phyloP scores from a whole-genome alignment of 2,888 invertebrate genomes.

The Agelastica alni region DNA sequence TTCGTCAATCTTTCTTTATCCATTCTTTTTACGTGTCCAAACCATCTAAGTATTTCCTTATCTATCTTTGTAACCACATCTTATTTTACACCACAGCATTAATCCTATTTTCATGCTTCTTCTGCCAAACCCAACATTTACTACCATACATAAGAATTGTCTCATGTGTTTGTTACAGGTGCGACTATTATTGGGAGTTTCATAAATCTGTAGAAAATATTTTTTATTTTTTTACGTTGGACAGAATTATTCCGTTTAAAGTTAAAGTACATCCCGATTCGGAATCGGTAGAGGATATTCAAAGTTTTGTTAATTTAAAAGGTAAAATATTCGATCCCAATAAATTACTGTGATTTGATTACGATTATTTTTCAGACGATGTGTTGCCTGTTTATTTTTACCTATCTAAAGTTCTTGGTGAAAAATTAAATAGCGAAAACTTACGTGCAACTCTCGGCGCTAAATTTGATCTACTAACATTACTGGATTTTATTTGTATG shows the following conservation, averaged over 20 bases:
- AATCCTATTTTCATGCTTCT: no score
- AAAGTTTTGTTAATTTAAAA: slow-evolving; percentile 17
- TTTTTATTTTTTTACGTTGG: slow-evolving; percentile 27
- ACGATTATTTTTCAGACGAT: slow-evolving; percentile 22
- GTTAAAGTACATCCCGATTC: slow-evolving; percentile 28
- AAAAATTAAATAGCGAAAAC: slow-evolving; percentile 29
- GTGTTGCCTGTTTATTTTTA: slow-evolving; percentile 15
- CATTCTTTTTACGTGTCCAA: no score
- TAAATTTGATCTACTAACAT: slow-evolving; percentile 33
- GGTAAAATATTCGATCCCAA: slow-evolving; percentile 11
- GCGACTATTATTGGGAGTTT: slow-evolving; percentile 23
- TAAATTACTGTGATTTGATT: neutral
- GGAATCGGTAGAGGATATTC: slow-evolving; percentile 17
- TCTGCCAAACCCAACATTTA: no score
- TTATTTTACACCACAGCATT: no score
- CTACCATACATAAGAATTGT: no score
- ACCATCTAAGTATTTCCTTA: no score
- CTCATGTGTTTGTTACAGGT: slow-evolving; percentile 23
- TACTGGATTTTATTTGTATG: slow-evolving; percentile 34
- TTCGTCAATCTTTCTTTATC: no score
- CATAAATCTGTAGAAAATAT: slow-evolving; percentile 14
- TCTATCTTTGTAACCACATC: no score
- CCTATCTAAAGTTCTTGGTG: slow-evolving; percentile 16
- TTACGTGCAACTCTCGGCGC: slow-evolving; percentile 29
- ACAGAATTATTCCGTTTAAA: slow-evolving; percentile 25